phyloP scores from a whole-genome alignment of 2,113 vertebrate genomes.

The Barnardius zonarius region DNA sequence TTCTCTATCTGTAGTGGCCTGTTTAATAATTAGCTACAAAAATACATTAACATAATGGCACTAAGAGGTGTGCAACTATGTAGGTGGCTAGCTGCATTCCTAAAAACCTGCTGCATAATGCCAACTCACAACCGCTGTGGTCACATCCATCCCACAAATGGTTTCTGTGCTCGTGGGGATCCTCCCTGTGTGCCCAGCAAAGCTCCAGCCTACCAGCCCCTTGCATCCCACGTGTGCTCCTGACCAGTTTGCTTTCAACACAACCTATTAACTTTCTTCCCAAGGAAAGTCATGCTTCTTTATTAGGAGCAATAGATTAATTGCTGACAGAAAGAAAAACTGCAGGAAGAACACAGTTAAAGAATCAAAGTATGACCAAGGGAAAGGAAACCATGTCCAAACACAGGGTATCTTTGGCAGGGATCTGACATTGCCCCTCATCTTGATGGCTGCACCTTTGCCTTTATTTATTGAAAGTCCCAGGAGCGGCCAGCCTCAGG shows the following conservation, averaged over 20 bases:
- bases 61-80: neutral
- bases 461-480: neutral
- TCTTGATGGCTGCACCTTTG: neutral
- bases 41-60: too few relatives aligned
- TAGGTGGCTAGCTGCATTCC: neutral
- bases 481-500: rapidly evolving
- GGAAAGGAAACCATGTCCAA: slow-evolving; percentile 24
- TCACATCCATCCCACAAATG: neutral
- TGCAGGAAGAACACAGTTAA: neutral
- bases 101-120: neutral
- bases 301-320: neutral
- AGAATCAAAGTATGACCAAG: neutral
- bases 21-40: neutral
- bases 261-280: neutral
- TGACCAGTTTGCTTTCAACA: neutral
- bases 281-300: neutral
- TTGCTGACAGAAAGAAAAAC: slow-evolving; percentile 1
- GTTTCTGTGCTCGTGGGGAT: neutral
- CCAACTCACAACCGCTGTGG: too few relatives aligned
- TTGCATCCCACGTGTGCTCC: rapidly evolving
- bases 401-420: neutral
- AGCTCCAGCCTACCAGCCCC: neutral
- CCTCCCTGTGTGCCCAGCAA: neutral
- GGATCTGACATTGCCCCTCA: neutral
- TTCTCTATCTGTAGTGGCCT: too few relatives aligned